phyloP scores from a whole-genome alignment of 2,888 invertebrate species.

The Cryptus armator region DNA sequence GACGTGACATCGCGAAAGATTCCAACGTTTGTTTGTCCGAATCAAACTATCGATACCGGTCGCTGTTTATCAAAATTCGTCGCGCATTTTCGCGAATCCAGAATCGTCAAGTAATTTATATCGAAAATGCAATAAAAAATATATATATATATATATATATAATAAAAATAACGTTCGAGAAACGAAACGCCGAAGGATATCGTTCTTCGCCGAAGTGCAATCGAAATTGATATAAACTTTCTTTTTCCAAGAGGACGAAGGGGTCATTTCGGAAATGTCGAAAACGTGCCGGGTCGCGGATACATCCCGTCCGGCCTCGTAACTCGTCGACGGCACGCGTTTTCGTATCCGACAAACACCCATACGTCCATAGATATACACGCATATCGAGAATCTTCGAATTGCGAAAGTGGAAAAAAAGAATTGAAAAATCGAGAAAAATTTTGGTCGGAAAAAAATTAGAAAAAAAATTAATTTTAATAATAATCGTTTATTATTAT shows the following conservation, averaged over 20 bases:
- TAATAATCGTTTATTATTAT: too few species aligned
- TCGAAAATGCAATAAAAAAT: too few species aligned
- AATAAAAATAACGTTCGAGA: background rate
- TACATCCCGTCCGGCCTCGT: slow-evolving; percentile 47
- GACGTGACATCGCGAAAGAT: slow-evolving; percentile 34
- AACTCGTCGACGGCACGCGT: slow-evolving; percentile 47
- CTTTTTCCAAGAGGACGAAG: slow-evolving; percentile 31
- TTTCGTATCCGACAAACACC: background rate
- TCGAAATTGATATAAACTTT: slow-evolving; percentile 60
- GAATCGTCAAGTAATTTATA: too few species aligned
- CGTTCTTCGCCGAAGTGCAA: slow-evolving; percentile 55
- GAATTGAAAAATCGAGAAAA: too few species aligned
- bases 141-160: background rate
- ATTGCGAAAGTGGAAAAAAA: background rate
- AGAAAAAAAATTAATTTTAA: too few species aligned
- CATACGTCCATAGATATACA: background rate
- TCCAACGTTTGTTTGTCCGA: background rate
- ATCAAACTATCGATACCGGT: slow-evolving; percentile 8
- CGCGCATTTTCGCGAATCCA: too few species aligned
- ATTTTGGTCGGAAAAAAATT: too few species aligned
- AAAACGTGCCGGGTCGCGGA: slow-evolving; percentile 52
- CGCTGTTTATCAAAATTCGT: background rate
- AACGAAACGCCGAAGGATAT: slow-evolving; percentile 13
- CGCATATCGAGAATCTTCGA: background rate
- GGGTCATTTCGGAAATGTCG: slow-evolving; percentile 58